Base-by-base conservation (phyloP, 2,797 vertebrate species). In the Argyrosomus regius region DNA sequence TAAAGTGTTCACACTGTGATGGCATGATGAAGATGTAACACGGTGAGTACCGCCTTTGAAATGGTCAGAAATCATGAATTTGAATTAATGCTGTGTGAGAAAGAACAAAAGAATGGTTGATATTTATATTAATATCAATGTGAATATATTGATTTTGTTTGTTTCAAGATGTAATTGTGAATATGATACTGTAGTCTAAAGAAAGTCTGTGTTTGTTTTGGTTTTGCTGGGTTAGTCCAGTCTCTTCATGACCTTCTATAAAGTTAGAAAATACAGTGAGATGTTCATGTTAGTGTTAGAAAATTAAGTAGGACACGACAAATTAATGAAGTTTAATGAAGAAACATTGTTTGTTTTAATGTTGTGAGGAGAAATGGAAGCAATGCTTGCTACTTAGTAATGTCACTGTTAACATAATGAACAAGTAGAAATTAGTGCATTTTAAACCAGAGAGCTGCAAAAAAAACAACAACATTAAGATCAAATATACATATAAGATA, bases 211-310 rank as follows among this genome's bases (percentile, higher is more conserved):
- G 16, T 0, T 45, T 16, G 26, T n/a, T n/a, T 46, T 22, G 16
- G 3, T 12, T 49, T 43, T 50, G 3, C 2, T 17, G 7, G 5
- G 2, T 18, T 66, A 7, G 24, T 58, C 1, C 6, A 14, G 43
- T 45, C 13, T 45, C 12, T 45, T 45, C 43, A 4, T 13, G 13
- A 22, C 58, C 3, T 0, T 43, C 18, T 26, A 5, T 49, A 1
- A 3, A 20, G 16, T 20, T 5, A 14, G 2, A 8, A 61, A 24
- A 35, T 24, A 8, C 45, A 18, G 13, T 9, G 6, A 46, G 41
- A 45, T 64, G 60, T n/a, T 57, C 3, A 5, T 61, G 75, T 74
- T 46, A 54, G 6, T 2, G 78, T 87, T 78, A 72, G 75, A 72
- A 41, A 22, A 50, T 1, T 16, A 4, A 62, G 22, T 39, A 7